These are phyloP conservation scores for Octonoba sinensis DNA, from an alignment of 2,888 invertebrate species.

Conservation along the genomic window DNA sequence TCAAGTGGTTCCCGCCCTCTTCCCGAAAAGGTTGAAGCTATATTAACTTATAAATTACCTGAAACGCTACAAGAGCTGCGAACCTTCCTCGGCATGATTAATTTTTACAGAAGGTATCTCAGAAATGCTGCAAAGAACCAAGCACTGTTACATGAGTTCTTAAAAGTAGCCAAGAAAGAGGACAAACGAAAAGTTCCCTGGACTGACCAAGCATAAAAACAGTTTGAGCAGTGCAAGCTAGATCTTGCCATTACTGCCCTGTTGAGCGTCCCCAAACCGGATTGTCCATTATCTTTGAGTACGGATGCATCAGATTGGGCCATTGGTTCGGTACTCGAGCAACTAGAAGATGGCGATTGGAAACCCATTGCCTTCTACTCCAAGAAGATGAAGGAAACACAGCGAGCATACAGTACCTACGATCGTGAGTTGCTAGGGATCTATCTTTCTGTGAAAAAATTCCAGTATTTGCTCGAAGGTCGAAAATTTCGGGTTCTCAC, in stretches of 20 bases:
- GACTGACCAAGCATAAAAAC: slow-evolving; percentile 13
- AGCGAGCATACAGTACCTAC: slow-evolving; percentile 10
- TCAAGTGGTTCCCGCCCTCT: no score
- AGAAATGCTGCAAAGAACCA: no score
- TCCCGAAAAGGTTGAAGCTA: no score
- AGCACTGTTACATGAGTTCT: no score
- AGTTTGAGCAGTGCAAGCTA: slow-evolving; percentile 14
- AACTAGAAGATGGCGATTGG: slow-evolving; percentile 63
- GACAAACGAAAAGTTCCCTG: background rate
- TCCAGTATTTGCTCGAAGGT: slow-evolving; percentile 64
- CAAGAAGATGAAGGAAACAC: slow-evolving; percentile 8
- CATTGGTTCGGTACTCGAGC: slow-evolving; percentile 67
- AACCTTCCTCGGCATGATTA: no score
- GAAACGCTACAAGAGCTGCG: no score
- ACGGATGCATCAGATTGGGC: slow-evolving; percentile 71
- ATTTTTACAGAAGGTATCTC: no score
- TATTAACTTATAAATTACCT: no score
- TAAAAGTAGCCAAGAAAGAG: no score
- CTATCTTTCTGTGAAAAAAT: slow-evolving; percentile 65
- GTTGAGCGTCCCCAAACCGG: slow-evolving; percentile 12
- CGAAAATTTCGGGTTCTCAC: slow-evolving; percentile 22
- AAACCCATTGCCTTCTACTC: slow-evolving; percentile 34
- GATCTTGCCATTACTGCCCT: slow-evolving; percentile 22
- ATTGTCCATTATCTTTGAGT: background rate
- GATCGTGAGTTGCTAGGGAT: slow-evolving; percentile 67